Base-by-base conservation (phyloP, 1,140 invertebrate genomes). In the Bombus terrestris region DNA sequence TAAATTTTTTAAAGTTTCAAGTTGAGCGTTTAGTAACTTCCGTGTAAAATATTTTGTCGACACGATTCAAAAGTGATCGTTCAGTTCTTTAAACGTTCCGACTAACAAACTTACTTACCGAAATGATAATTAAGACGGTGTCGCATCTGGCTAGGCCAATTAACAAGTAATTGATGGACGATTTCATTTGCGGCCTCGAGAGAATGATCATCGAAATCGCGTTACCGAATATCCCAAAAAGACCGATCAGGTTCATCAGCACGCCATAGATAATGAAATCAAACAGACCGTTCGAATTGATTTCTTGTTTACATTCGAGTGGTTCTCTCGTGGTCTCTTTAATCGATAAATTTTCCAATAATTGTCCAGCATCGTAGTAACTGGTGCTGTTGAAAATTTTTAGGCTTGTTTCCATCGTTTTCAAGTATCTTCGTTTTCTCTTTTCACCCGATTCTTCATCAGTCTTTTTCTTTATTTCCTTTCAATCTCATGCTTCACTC, bases 81-180 rank as follows among this genome's bases (percentile, higher is more conserved):
- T 53, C 18, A 53, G 5, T 18, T 53, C 18, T 53, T 1, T 53
- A 35, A 8, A 41, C n/a, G 12, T 28, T 18, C 5, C 18, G n/a
- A 5, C 2, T 74, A 69, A 77, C 64, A 35, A 18, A 87, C 93
- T 95, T 88, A 95, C 95, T 95, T 88, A 95, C 95, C 41, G 98
- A 98, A 22, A 98, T 97, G 73, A 98, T 96, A 73, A 99, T 98
- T 78, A 99, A 96, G 74, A 98, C 96, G 1, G 98, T 98, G 95
- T 99, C 98, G 95, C 98, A 98, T 91, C 98, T 96, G 1, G 99
- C 98, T 57, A 99, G 96, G 3, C 98, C 98, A 66, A 98, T 98
- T 9, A 99, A 96, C 83, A 99, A 96, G 92, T 98, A 98, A 95
- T 99, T 99, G 89, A 99, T 98, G 88, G 98, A 98, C 15, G 98